phyloP scores from a whole-genome alignment of 2,113 vertebrate genomes.

The Grammomys surdaster region DNA sequence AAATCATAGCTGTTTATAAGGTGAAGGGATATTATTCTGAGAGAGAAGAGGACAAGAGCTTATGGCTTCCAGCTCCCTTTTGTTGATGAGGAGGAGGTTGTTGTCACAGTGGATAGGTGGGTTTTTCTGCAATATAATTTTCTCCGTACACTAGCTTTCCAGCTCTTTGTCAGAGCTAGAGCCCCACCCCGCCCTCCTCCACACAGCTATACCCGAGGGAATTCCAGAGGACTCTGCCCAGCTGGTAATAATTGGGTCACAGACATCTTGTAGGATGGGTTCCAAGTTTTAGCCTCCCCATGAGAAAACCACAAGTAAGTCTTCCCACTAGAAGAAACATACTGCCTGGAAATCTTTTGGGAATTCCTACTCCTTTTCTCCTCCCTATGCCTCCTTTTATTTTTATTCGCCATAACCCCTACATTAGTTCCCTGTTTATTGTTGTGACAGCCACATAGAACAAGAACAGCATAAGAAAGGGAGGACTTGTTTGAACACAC shows the following conservation, averaged over 20 bases:
- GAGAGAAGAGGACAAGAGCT: no score
- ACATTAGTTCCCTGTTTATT: background rate
- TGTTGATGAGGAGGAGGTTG: background rate
- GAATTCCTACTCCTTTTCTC: background rate
- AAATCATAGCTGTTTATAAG: background rate
- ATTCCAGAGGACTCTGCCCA: background rate
- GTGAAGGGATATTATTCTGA: background rate
- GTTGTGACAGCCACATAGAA: no score
- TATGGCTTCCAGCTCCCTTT: background rate
- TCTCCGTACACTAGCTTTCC: background rate
- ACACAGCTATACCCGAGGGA: background rate
- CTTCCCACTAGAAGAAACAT: background rate
- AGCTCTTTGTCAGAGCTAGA: background rate
- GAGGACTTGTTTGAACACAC: background rate
- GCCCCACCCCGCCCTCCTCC: background rate
- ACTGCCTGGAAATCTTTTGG: slow-evolving; percentile 1
- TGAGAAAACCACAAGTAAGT: background rate
- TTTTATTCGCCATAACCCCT: background rate
- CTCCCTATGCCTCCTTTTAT: no score
- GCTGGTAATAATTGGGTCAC: background rate
- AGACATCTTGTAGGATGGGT: background rate
- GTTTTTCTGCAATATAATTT: background rate
- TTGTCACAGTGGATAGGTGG: background rate
- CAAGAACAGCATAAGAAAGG: background rate
- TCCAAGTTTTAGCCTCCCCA: background rate